phyloP scores from a whole-genome alignment of 2,888 invertebrate genomes.

The Poecilobothrus nobilitatus region DNA sequence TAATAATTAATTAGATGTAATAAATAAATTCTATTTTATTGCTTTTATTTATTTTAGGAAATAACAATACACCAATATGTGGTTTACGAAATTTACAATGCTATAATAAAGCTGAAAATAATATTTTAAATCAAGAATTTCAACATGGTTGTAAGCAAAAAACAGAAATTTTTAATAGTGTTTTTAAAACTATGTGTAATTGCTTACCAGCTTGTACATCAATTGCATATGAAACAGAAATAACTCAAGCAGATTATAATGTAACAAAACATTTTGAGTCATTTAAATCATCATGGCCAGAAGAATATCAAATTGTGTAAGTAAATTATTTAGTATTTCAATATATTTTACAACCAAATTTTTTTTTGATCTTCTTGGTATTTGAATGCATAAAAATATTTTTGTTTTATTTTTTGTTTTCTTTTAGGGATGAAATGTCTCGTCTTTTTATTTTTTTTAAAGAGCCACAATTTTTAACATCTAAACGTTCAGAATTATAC shows the following conservation, averaged over 20 bases:
- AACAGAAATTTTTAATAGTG: not conserved
- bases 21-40: too few relatives aligned
- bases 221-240: conserved; percentile 36
- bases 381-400: too few relatives aligned
- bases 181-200: conserved; percentile 32
- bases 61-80: conserved; percentile 22
- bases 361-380: too few relatives aligned
- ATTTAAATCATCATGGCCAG: not conserved
- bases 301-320: not conserved
- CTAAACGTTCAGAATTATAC: conserved; percentile 52
- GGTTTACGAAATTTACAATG: conserved; percentile 8
- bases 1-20: not conserved
- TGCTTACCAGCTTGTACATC: conserved; percentile 40
- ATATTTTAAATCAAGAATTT: conserved; percentile 9
- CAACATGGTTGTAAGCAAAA: conserved; percentile 39
- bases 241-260: conserved; percentile 31
- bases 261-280: not conserved
- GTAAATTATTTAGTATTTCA: not conserved
- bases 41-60: conserved; percentile 22
- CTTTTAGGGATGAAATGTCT: conserved; percentile 43
- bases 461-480: conserved; percentile 56
- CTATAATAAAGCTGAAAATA: conserved; percentile 7
- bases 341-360: not conserved
- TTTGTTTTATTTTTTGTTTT: conserved; percentile 21
- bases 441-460: conserved; percentile 56